phyloP scores from a whole-genome alignment of 2,888 invertebrate species.

The Pristionchus entomophagus region DNA sequence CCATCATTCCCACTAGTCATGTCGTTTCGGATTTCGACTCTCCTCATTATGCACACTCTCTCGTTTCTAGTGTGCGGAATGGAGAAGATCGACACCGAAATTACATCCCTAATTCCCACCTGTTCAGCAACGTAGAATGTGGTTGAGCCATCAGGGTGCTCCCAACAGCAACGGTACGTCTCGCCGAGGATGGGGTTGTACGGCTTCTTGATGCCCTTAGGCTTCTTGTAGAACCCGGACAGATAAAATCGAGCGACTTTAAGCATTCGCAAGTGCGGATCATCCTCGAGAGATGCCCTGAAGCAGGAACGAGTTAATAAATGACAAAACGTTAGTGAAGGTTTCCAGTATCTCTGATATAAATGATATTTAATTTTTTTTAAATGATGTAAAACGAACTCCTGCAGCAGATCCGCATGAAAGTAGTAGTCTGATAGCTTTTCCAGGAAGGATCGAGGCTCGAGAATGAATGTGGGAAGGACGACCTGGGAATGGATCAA shows the following conservation, averaged over 20 bases:
- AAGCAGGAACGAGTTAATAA: conserved; percentile 26
- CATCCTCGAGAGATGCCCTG: conserved; percentile 82
- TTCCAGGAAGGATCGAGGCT: conserved; percentile 94
- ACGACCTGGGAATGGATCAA: conserved; percentile 86
- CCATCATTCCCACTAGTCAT: too few relatives aligned
- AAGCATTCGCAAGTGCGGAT: conserved; percentile 90
- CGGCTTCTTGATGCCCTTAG: conserved; percentile 98
- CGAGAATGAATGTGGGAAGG: conserved; percentile 97
- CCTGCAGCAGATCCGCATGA: conserved; percentile 89
- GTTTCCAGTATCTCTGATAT: background rate
- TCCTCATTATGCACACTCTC: too few relatives aligned
- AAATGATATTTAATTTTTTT: too few relatives aligned
- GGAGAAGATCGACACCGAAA: too few relatives aligned
- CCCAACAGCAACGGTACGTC: conserved; percentile 93
- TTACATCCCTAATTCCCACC: conserved; percentile 81
- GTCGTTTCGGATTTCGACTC: too few relatives aligned
- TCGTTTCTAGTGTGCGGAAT: too few relatives aligned
- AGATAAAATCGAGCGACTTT: conserved; percentile 87
- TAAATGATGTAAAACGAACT: conserved; percentile 79
- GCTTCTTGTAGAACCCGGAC: conserved; percentile 97
- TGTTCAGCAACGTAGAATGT: conserved; percentile 95
- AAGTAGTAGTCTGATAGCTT: conserved; percentile 99
- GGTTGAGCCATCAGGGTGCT: conserved; percentile 85
- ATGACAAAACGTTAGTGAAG: background rate
- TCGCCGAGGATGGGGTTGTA: conserved; percentile 99